A percentile compares a stretch with the other conserved stretches of the same genome.
phyloP scores from a whole-genome alignment of 2,113 vertebrate genomes.

The Zosterops lateralis region DNA sequence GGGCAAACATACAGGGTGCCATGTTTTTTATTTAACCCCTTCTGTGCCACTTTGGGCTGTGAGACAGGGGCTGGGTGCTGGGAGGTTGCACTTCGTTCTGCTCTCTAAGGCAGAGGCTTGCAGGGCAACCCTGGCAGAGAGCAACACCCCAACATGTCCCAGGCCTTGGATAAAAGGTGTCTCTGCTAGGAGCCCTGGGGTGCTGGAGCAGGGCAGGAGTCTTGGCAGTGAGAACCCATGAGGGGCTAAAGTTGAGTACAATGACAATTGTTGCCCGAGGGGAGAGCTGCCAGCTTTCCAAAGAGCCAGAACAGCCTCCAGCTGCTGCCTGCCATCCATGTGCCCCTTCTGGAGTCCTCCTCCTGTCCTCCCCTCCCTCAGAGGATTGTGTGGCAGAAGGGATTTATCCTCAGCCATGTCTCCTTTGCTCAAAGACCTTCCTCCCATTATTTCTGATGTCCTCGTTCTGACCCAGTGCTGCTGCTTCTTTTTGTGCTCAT shows the following conservation, averaged over 20 bases:
- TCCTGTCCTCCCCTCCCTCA: background rate
- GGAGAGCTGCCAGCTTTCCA: background rate
- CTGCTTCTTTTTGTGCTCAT: background rate
- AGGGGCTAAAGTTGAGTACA: background rate
- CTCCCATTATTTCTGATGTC: background rate
- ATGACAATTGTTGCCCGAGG: background rate
- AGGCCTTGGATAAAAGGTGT: background rate
- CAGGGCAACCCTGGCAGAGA: background rate
- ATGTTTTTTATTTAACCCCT: background rate
- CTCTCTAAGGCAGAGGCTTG: background rate
- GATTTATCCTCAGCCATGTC: background rate
- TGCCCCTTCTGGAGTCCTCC: background rate
- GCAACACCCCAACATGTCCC: background rate
- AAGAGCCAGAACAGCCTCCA: background rate
- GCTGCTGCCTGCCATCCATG: background rate
- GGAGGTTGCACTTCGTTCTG: background rate
- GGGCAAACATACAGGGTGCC: background rate
- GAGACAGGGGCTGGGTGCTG: fast-evolving
- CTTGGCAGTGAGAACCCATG: background rate
- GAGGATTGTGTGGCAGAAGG: background rate
- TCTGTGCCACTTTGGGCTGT: fast-evolving
- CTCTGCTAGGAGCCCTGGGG: background rate
- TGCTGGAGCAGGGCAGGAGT: background rate
- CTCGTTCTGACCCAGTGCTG: background rate
- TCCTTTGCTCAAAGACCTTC: background rate